phyloP scores from a whole-genome alignment of 2,113 vertebrate genomes.

The Sorex fumeus region DNA sequence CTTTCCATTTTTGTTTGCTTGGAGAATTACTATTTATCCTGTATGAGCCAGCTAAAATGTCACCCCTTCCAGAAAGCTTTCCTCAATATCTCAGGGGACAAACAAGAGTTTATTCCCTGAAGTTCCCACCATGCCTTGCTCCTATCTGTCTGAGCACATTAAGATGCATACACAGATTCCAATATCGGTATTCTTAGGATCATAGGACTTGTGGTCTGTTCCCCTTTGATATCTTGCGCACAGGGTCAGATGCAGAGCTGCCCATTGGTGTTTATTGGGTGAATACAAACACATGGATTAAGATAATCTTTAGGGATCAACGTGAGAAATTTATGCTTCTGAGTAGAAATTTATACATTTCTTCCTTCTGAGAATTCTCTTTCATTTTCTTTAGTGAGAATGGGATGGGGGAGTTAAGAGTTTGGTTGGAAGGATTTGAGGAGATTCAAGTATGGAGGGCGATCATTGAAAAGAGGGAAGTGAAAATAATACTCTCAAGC shows the following conservation, averaged over 20 bases:
- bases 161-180: not conserved
- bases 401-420: not conserved
- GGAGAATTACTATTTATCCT: constrained; percentile 35
- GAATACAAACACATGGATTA: not conserved
- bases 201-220: not conserved
- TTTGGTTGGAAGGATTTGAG: not conserved
- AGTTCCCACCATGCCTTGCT: constrained; percentile 11
- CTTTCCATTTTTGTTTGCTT: not conserved
- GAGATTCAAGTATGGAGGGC: not conserved
- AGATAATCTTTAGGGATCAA: constrained; percentile 41
- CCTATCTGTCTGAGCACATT: constrained; percentile 2
- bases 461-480: not conserved
- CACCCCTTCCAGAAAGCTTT: constrained; percentile 7
- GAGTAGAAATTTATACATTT: constrained; percentile 49
- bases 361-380: constrained; percentile 53
- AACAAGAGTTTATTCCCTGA: not conserved
- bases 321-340: constrained; percentile 50
- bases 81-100: constrained; percentile 3
- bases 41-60: constrained; percentile 33
- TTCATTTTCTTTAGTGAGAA: constrained; percentile 54
- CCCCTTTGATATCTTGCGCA: not conserved
- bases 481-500: not conserved
- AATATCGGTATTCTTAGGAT: not conserved
- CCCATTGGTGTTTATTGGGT: not conserved
- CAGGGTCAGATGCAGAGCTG: not conserved